A percentile compares a stretch with the other conserved stretches of the same genome.
Conservation (phyloP, 2,797 vertebrate genomes). For the Chloroceryle inda region DNA sequence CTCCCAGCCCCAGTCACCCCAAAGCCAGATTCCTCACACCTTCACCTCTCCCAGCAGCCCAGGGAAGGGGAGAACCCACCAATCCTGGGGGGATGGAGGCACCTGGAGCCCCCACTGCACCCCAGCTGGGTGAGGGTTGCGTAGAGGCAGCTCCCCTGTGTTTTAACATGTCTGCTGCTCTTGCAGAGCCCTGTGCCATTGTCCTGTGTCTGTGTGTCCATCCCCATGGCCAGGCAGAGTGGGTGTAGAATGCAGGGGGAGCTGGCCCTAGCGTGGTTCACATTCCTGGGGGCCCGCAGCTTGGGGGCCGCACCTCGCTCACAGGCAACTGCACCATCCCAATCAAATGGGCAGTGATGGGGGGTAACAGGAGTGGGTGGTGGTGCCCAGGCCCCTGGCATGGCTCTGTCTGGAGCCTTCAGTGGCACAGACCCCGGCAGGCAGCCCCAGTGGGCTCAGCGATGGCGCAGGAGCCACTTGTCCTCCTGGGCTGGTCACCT, state of each 20-base stretch:
- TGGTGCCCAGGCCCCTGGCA: rapidly evolving
- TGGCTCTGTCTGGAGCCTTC: neutral
- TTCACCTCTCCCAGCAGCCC: neutral
- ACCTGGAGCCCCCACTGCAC: rapidly evolving
- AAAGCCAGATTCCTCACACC: neutral
- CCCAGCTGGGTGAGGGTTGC: rapidly evolving
- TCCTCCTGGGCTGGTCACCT: neutral
- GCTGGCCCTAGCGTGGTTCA: neutral
- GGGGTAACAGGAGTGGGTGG: rapidly evolving
- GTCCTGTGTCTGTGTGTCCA: neutral
- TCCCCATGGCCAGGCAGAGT: neutral
- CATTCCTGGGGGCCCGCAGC: neutral
- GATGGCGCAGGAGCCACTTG: neutral
- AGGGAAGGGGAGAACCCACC: rapidly evolving
- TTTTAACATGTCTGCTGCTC: neutral
- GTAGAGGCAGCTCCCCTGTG: neutral
- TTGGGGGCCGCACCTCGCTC: rapidly evolving
- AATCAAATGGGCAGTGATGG: rapidly evolving
- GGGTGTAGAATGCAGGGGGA: no score
- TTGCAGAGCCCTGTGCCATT: neutral
- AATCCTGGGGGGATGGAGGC: rapidly evolving
- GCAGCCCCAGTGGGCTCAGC: no score
- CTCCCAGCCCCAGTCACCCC: neutral
- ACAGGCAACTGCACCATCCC: rapidly evolving
- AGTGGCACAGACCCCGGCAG: rapidly evolving